Percentiles rank a stretch among this genome's conserved stretches.
phyloP scores from a whole-genome alignment of 2,888 invertebrate species.

The Melanotus villosus region DNA sequence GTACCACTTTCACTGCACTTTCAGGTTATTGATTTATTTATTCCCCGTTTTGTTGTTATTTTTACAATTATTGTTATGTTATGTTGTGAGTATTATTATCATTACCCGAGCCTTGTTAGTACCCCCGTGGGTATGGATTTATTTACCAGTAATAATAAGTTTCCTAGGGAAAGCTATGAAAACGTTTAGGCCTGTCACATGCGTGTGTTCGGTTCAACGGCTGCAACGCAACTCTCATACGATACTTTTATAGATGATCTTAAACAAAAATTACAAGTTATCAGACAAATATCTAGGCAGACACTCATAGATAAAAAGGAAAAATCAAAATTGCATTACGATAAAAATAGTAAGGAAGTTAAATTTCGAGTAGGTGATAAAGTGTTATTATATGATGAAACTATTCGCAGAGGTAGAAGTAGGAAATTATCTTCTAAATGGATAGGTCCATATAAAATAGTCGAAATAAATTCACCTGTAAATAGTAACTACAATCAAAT shows the following conservation, averaged over 20 bases:
- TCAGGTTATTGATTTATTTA: no score
- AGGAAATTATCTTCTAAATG: slow-evolving; percentile 24
- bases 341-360: slow-evolving; percentile 14
- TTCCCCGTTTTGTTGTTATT: no score
- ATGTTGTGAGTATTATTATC: no score
- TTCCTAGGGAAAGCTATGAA: no score
- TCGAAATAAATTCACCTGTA: slow-evolving; percentile 41
- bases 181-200: no score
- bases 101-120: no score
- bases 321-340: slow-evolving; percentile 40
- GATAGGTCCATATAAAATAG: slow-evolving; percentile 46
- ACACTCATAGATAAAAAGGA: neutral
- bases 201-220: no score
- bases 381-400: slow-evolving; percentile 5
- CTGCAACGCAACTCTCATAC: no score
- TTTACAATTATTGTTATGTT: no score
- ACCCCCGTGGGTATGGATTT: no score
- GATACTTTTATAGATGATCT: neutral
- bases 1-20: no score
- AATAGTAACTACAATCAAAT: slow-evolving; percentile 37
- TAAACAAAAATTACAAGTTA: neutral
- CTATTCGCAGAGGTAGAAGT: neutral
- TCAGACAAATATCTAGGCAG: neutral
- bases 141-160: no score
- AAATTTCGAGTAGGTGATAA: slow-evolving; percentile 13